Evolutionary conservation across 2,113 vertebrate genomes (phyloP).

Genomic region (Cyprinodon tularosa): DNA sequence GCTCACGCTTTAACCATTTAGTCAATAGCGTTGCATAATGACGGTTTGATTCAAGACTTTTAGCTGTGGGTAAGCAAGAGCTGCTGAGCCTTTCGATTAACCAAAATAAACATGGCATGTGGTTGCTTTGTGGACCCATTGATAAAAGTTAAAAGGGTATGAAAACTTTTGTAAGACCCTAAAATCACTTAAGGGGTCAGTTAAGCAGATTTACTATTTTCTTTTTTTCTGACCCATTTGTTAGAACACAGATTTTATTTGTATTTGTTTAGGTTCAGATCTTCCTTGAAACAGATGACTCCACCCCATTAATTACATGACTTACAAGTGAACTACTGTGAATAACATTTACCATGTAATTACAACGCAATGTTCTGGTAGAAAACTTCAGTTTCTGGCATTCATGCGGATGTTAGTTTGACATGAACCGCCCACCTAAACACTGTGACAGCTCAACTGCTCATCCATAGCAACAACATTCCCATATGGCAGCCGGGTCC

Average conservation of each 20-base stretch:
- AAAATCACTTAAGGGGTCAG: neutral
- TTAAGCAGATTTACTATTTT: neutral
- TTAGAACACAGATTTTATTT: neutral
- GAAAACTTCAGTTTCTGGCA: neutral
- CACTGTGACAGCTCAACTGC: neutral
- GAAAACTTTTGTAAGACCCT: no score
- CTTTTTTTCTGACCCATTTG: neutral
- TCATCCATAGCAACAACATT: neutral
- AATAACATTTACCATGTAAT: neutral
- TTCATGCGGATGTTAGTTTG: neutral
- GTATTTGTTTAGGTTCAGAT: neutral
- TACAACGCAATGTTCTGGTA: neutral
- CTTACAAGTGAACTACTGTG: neutral
- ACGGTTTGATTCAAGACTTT: no score
- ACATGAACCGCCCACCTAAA: slow-evolving; percentile 1
- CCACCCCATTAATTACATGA: neutral
- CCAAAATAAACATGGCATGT: neutral
- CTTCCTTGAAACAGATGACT: neutral
- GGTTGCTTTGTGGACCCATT: neutral
- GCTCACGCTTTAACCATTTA: no score
- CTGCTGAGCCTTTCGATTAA: no score
- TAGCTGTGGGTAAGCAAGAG: no score
- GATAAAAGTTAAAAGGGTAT: neutral
- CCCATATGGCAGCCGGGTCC: neutral
- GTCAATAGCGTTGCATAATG: no score